Evolutionary conservation across 2,888 invertebrate genomes (phyloP).

Genomic region (Rhamphomyia laevipes): DNA sequence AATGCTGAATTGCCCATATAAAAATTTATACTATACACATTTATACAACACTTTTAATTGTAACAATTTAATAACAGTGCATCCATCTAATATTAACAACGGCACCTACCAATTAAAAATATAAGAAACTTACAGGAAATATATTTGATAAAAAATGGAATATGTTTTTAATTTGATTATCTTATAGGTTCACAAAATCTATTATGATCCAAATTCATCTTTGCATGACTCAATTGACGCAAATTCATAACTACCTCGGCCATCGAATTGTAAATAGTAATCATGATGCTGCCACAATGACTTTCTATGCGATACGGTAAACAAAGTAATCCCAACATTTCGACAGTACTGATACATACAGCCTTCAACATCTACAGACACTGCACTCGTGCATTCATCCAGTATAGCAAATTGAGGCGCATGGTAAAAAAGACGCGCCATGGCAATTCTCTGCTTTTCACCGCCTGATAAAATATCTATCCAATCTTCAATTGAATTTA

Average conservation of each 20-base stretch:
- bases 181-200: too few relatives aligned
- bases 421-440: conserved; percentile 96
- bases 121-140: too few relatives aligned
- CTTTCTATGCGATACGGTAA: conserved; percentile 95
- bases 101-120: too few relatives aligned
- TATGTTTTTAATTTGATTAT: neutral
- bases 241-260: conserved; percentile 81
- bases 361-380: conserved; percentile 96
- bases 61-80: too few relatives aligned
- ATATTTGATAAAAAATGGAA: neutral
- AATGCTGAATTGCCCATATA: too few relatives aligned
- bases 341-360: conserved; percentile 92
- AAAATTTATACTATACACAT: too few relatives aligned
- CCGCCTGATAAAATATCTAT: conserved; percentile 97
- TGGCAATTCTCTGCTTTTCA: conserved; percentile 96
- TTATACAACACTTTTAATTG: too few relatives aligned
- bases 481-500: conserved; percentile 95
- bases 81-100: too few relatives aligned
- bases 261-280: conserved; percentile 92
- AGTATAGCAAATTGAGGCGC: conserved; percentile 96
- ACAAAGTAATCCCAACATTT: conserved; percentile 74
- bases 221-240: conserved; percentile 75
- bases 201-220: conserved; percentile 90
- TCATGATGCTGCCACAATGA: conserved; percentile 97
- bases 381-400: conserved; percentile 98